Conservation (phyloP, 2,113 vertebrate genomes). For the Amphiprion ocellaris region DNA sequence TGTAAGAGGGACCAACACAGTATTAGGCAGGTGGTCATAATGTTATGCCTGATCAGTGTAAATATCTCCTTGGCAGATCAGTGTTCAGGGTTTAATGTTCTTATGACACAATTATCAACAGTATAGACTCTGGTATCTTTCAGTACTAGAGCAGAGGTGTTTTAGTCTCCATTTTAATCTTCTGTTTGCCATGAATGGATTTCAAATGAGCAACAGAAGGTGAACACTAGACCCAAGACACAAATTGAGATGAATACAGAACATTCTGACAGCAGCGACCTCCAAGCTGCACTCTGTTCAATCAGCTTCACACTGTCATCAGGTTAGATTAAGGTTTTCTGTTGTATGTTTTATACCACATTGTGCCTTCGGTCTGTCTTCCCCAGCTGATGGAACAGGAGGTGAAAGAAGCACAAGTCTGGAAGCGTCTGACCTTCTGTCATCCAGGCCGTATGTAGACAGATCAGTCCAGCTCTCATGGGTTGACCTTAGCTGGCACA, state of each 20-base stretch:
- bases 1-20: too few species aligned
- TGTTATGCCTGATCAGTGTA: too few species aligned
- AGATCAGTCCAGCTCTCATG: background rate
- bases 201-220: too few species aligned
- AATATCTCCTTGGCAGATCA: too few species aligned
- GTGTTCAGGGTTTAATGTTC: too few species aligned
- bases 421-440: slow-evolving; percentile 20
- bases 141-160: background rate
- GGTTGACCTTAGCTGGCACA: slow-evolving; percentile 18
- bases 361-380: background rate
- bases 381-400: background rate
- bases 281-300: too few species aligned
- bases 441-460: background rate
- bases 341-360: background rate
- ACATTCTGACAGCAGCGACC: too few species aligned
- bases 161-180: background rate
- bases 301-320: background rate
- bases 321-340: background rate
- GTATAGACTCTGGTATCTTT: background rate
- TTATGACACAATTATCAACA: background rate
- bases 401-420: slow-evolving; percentile 1
- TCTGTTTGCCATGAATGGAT: too few species aligned
- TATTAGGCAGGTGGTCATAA: too few species aligned
- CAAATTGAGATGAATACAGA: too few species aligned
- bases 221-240: too few species aligned